Evolutionary conservation across 2,113 vertebrate genomes (phyloP), one percentile per base, ranked within the genome.

Genomic region (Psilopogon haemacephalus): DNA sequence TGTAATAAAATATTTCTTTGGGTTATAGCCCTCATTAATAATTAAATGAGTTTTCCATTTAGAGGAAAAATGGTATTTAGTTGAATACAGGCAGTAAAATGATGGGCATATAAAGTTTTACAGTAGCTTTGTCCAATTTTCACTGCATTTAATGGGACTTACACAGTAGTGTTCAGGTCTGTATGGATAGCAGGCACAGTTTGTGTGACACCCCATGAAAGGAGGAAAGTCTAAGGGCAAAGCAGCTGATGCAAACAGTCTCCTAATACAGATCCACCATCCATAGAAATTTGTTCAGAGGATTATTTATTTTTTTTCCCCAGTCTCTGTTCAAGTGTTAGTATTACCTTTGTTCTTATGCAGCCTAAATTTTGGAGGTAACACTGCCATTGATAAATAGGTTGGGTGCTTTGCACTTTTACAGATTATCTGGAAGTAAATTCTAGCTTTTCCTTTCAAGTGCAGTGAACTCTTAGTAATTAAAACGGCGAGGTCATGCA

Each of bases 121-220:
- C 81, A 59, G 78, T 93, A 85, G 84, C 68, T 94, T 93, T 96
- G 55, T 84, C 89, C 71, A 86, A 15, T 95, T 94, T 95, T 89
- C 64, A 52, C 75, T 92, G 63, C 60, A 32, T 79, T 86, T 96
- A 89, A 71, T 93, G 33, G 37, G 74, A 82, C 40, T 90, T 84
- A 28, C 0, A 33, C 84, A 73, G 64, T 86, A 35, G 38, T 58
- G 59, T 48, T 86, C 55, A 83, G 92, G 52, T 77, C 59, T 78
- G n/a, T 90, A 24, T 63, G 59, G 37, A 63, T 67, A 93, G 55
- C 55, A 92, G 62, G 71, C 74, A 54, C 15, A 62, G 62, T 84
- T 94, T 89, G 35, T 68, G 38, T 76, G 63, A 85, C 65, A 32
- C 62, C 56, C 72, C 40, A 37, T 58, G 20, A 75, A 94, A 78